Percentiles rank a stretch among this genome's conserved stretches.
phyloP scores from a whole-genome alignment of 1,140 invertebrate species.

The Tetragonula clypearis region DNA sequence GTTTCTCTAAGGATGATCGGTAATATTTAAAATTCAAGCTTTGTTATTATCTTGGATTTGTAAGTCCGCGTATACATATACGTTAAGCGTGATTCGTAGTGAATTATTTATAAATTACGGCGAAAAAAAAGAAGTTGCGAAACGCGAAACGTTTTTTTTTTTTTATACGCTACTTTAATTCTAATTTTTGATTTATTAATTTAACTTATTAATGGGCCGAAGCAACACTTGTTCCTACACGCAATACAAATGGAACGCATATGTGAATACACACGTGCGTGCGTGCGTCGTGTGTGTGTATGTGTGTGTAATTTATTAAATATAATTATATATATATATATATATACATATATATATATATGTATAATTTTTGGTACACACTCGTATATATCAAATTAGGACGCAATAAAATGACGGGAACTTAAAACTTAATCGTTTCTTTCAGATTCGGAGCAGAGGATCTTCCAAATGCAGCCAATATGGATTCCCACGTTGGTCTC shows the following conservation, averaged over 20 bases:
- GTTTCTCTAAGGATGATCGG: not conserved
- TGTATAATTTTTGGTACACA: no score
- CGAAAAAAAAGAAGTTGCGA: not conserved
- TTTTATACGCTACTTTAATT: not conserved
- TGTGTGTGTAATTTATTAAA: no score
- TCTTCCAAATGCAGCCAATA: constrained; percentile 80
- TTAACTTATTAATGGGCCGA: no score
- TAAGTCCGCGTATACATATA: not conserved
- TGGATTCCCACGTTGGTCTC: constrained; percentile 94
- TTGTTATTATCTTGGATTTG: not conserved
- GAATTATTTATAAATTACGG: not conserved
- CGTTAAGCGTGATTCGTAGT: not conserved
- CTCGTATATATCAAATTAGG: not conserved
- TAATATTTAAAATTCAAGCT: not conserved
- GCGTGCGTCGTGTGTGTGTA: no score
- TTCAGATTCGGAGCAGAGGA: constrained; percentile 66
- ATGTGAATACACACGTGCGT: no score
- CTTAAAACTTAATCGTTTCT: constrained; percentile 1
- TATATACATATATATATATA: no score
- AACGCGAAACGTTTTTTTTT: not conserved
- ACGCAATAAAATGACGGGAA: not conserved
- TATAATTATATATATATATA: no score
- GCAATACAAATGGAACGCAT: no score
- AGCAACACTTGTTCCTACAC: no score
- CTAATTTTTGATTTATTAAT: not conserved